Percentiles rank a stretch among this genome's conserved stretches.
These are phyloP conservation scores for Acanthisitta chloris DNA, from an alignment of 2,113 vertebrate genomes.

Conservation along the genomic window DNA sequence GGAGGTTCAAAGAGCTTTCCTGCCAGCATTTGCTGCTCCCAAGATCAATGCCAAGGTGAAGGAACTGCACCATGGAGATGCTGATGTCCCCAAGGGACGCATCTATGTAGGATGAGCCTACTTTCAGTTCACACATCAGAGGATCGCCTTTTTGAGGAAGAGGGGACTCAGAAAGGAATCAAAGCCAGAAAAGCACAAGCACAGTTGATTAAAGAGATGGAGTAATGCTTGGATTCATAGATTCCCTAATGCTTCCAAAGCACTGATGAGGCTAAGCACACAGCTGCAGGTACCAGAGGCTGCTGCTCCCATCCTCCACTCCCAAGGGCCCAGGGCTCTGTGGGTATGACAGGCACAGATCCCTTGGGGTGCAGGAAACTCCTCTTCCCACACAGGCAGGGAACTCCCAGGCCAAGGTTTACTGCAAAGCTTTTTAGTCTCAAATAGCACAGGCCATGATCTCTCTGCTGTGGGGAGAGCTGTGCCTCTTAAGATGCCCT, in stretches of 20 bases:
- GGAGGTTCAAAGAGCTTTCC: not conserved
- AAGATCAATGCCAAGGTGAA: not conserved
- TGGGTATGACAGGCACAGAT: not conserved
- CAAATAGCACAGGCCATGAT: not conserved
- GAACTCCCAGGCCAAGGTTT: not conserved
- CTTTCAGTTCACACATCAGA: not conserved
- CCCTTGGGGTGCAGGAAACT: no score
- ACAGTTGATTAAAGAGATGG: not conserved
- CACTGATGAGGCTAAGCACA: not conserved
- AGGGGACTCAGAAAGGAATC: not conserved
- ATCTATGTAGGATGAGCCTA: not conserved
- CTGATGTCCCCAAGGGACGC: not conserved
- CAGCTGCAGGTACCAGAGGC: not conserved
- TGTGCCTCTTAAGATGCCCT: fast-evolving
- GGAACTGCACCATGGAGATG: not conserved
- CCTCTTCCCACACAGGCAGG: not conserved
- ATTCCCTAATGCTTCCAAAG: not conserved
- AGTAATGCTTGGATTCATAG: not conserved
- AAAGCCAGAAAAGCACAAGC: not conserved
- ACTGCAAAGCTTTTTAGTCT: not conserved
- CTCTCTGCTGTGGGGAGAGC: not conserved
- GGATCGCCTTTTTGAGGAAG: not conserved
- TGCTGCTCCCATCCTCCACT: not conserved
- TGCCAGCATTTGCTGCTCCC: not conserved
- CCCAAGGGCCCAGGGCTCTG: not conserved